Base-by-base conservation (phyloP, 2,797 vertebrate genomes). In the Argyrosomus regius region DNA sequence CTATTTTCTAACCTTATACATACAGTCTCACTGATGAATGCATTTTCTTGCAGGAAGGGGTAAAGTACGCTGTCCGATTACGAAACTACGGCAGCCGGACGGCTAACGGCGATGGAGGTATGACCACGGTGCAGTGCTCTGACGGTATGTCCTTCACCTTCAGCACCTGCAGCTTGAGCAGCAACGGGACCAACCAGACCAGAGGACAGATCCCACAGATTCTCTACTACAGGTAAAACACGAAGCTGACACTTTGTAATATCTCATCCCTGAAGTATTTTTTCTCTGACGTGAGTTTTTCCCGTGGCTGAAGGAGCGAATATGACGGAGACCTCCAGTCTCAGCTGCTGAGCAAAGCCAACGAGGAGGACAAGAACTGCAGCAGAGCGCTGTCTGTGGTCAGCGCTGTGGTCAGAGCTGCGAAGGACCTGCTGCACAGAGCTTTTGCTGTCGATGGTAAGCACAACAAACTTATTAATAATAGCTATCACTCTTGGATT, bases 311-410 rank as follows among this genome's bases (percentile, higher is more conserved):
- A 65, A 99, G 98, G 96, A 99, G 98, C 87, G 98, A 99, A 86
- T 99, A 98, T 72, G 98, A 99, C 77, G 98, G 98, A 52, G 98
- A 99, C 89, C 96, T 99, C 68, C 98, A 99, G 86, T 98, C 98
- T 20, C 98, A 99, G 71, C 95, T 99, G 78, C 92, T 99, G 67
- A 99, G 97, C 92, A 99, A 99, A 96, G 98, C 98, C 81, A 99
- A 99, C 35, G 98, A 99, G 91, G 98, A 99, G 89, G 98, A 99
- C 90, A 99, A 99, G 93, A 99, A 99, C 87, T 99, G 98, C 86
- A 98, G 97, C 92, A 95, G 98, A 77, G 96, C 98, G 57, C 96
- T 99, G 31, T 99, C 98, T 81, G 98, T 99, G 4, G 98, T 99
- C 77, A 98, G 97, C 41, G 97, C 98, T 67, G 98, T 99, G 85